phyloP scores from a whole-genome alignment of 2,797 vertebrate species.

The Myripristis jacobus region DNA sequence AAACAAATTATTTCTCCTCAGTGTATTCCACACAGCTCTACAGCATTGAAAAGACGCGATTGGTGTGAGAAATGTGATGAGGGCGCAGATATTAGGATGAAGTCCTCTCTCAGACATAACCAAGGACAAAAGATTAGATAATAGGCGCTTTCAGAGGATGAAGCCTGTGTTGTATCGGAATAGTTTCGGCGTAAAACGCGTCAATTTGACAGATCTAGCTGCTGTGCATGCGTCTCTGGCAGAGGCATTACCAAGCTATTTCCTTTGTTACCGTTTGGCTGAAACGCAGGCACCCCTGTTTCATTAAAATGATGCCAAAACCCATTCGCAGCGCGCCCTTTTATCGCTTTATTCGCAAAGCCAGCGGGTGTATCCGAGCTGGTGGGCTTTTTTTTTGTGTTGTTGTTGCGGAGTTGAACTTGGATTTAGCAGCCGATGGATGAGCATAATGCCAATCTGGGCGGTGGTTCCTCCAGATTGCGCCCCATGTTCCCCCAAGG shows the following conservation, averaged over 20 bases:
- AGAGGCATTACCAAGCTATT: conserved; percentile 23
- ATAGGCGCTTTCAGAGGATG: neutral
- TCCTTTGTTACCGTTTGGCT: conserved; percentile 72
- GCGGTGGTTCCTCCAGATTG: conserved; percentile 79
- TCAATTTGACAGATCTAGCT: neutral
- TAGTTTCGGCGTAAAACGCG: neutral
- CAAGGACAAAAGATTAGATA: neutral
- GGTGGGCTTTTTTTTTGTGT: too few species aligned
- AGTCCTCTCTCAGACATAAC: neutral
- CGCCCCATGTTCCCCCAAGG: conserved; percentile 27
- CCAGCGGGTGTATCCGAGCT: neutral
- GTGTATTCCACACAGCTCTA: neutral
- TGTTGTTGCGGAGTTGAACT: conserved; percentile 15
- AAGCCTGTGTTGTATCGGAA: neutral
- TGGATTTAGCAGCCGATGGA: conserved; percentile 29
- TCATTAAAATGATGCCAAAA: conserved; percentile 28
- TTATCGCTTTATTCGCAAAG: neutral
- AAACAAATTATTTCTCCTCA: neutral
- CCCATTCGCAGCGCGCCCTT: neutral
- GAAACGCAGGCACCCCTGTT: conserved; percentile 40
- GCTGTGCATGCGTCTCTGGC: neutral
- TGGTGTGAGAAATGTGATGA: neutral
- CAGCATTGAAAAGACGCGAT: neutral
- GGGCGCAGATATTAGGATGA: too few species aligned
- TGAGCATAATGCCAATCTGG: conserved; percentile 60